phyloP scores from a whole-genome alignment of 2,888 invertebrate species.

The Epinotia bilunana region DNA sequence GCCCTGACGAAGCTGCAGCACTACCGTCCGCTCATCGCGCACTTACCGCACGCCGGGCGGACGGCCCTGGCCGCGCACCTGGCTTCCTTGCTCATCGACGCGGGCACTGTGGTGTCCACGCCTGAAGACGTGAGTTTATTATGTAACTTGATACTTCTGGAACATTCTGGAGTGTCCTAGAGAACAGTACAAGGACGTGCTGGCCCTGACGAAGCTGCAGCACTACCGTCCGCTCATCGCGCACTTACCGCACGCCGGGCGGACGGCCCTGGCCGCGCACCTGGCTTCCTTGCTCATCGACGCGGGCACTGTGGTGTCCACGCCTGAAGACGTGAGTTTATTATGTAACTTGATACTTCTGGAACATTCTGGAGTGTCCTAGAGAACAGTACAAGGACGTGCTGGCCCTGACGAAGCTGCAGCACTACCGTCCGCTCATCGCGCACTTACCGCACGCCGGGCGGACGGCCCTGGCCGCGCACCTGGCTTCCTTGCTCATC shows the following conservation, averaged over 20 bases:
- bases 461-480: constrained; percentile 93
- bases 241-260: constrained; percentile 88
- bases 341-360: not conserved
- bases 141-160: no score
- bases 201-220: constrained; percentile 91
- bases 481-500: constrained; percentile 94
- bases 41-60: constrained; percentile 87
- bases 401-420: constrained; percentile 51
- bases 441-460: constrained; percentile 94
- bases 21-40: constrained; percentile 92
- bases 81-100: constrained; percentile 94
- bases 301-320: constrained; percentile 76
- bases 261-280: constrained; percentile 88
- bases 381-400: no score
- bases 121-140: not conserved
- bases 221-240: constrained; percentile 91
- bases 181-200: constrained; percentile 96
- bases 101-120: constrained; percentile 70
- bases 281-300: constrained; percentile 96
- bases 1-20: constrained; percentile 89
- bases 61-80: constrained; percentile 90
- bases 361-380: no score
- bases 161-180: no score
- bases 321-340: not conserved
- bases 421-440: constrained; percentile 94